Conservation (phyloP, 1,140 invertebrate genomes). For the Conus ventricosus region DNA sequence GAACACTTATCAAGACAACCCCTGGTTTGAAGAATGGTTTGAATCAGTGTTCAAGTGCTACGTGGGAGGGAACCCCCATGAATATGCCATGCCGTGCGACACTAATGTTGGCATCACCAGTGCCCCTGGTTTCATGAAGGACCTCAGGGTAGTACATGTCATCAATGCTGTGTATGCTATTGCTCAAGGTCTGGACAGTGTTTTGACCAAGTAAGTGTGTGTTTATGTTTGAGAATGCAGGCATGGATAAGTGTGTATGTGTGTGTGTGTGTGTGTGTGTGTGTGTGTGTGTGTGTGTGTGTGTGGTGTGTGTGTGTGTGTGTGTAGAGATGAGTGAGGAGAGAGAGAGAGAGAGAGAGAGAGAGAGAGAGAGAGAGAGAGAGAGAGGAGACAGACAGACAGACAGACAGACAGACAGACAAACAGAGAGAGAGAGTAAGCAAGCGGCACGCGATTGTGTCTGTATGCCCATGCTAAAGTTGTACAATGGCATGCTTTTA, state of each 20-base stretch:
- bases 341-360: too few relatives aligned
- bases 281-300: not conserved
- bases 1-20: slow-evolving; percentile 57
- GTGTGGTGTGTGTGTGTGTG: not conserved
- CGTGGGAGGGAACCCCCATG: slow-evolving; percentile 33
- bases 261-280: not conserved
- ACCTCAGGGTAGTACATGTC: slow-evolving; percentile 41
- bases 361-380: too few relatives aligned
- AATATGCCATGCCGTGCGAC: not conserved
- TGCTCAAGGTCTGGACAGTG: slow-evolving; percentile 60
- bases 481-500: too few relatives aligned
- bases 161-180: slow-evolving; percentile 65
- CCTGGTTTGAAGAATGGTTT: slow-evolving; percentile 71
- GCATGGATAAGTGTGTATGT: not conserved
- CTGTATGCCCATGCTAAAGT: too few relatives aligned
- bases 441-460: too few relatives aligned
- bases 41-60: slow-evolving; percentile 62
- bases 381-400: too few relatives aligned
- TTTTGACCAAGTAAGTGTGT: slow-evolving; percentile 49
- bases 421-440: too few relatives aligned
- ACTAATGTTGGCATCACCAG: slow-evolving; percentile 38
- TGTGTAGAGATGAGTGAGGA: too few relatives aligned
- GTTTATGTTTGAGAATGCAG: not conserved
- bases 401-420: too few relatives aligned
- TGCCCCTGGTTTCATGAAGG: slow-evolving; percentile 42